These are phyloP conservation scores for Aporophyla nigra DNA, from an alignment of 2,888 invertebrate genomes.

Conservation along the genomic window DNA sequence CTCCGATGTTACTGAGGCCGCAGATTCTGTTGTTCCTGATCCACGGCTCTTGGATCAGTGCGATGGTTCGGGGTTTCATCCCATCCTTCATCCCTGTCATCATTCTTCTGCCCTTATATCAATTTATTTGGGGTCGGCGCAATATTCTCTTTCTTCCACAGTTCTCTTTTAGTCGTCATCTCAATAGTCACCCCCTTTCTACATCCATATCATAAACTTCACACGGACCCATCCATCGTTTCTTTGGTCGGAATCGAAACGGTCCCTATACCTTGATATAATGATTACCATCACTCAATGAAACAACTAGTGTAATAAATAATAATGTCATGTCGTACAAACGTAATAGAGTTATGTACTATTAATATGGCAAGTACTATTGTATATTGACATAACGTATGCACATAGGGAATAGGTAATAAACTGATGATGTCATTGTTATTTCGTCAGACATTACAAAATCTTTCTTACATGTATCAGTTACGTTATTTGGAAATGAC, in stretches of 20 bases:
- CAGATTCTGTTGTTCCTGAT: no score
- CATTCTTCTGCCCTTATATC: no score
- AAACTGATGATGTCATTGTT: conserved; percentile 12
- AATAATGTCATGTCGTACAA: conserved; percentile 8
- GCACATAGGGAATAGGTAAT: neutral
- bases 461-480: neutral
- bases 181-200: no score
- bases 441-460: conserved; percentile 32
- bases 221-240: no score
- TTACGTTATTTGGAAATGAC: neutral
- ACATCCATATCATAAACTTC: no score
- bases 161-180: no score
- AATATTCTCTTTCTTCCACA: no score
- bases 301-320: conserved; percentile 20
- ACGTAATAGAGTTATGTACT: neutral
- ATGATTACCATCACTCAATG: conserved; percentile 26
- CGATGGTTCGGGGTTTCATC: no score
- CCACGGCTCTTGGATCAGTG: no score
- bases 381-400: conserved; percentile 35
- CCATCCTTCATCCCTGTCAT: no score
- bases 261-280: conserved; percentile 1
- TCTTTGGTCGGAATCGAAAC: neutral
- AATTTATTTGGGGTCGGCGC: no score
- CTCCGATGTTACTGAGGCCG: no score
- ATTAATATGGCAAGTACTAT: conserved; percentile 10